Base-by-base conservation (phyloP, 2,113 vertebrate genomes). In the Rhabdomys dilectus region DNA sequence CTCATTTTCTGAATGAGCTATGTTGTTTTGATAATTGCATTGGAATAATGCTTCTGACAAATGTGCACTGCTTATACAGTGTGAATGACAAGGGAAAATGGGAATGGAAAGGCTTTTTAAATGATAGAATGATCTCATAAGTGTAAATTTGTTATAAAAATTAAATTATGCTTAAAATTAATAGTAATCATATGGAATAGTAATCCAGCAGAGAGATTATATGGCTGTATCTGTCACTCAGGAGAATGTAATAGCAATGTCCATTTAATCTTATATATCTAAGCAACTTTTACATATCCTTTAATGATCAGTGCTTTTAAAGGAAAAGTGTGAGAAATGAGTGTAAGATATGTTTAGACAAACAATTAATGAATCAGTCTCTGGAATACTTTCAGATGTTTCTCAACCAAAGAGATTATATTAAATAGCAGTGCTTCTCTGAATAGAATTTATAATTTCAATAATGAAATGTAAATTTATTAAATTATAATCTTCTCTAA, bases 141-240 rank as follows among this genome's bases (percentile, higher is more conserved):
- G 34, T 72, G 62, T 96, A 84, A 93, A 88, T 39, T 73, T 73
- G 8, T n/a, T 91, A 5, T 51, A 88, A 62, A 93, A 72, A 8
- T n/a, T 75, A 51, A 73, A 0, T 34, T 48, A 6, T 36, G n/a
- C 64, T 53, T 60, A 53, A 53, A 82, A 87, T 9, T 16, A 64
- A 48, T 29, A 62, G 42, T 45, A 75, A 42, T 87, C 13, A 81
- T 81, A 26, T 81, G 48, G 8, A 11, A 42, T 90, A 53, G 53
- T 68, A 36, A 26, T 88, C n/a, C 26, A 89, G 72, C 1, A 26
- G 15, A 80, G 58, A 9, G 36, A 2, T 5, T 36, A 60, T 9
- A 89, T 56, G 24, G 6, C 12, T 58, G 4, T 73, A n/a, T 51
- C 58, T 78, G 91, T 3, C 13, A 72, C 7, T 94, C 31, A 94